These are phyloP conservation scores for Chelidonichthys spinosus DNA, from an alignment of 2,797 vertebrate genomes.

Conservation along the genomic window DNA sequence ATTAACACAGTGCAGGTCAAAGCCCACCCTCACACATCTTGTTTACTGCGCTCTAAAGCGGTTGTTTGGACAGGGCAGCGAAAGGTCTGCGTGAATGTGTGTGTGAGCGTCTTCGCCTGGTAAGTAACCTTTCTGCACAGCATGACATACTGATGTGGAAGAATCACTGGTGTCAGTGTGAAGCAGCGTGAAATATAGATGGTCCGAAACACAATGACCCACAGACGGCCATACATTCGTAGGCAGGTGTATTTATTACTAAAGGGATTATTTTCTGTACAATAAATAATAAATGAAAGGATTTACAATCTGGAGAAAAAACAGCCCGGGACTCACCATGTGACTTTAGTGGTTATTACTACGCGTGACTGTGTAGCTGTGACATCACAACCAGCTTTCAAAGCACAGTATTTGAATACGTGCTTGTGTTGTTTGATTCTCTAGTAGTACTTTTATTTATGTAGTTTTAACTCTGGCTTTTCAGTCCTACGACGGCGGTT, in stretches of 20 bases:
- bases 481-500: too few species aligned
- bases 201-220: conserved; percentile 3
- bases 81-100: conserved; percentile 5
- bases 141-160: conserved; percentile 7
- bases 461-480: too few species aligned
- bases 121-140: conserved; percentile 6
- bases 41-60: conserved; percentile 43
- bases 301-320: not conserved
- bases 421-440: too few species aligned
- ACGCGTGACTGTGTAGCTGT: too few species aligned
- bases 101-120: not conserved
- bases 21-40: conserved; percentile 39
- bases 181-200: conserved; percentile 23
- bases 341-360: too few species aligned
- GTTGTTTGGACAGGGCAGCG: conserved; percentile 37
- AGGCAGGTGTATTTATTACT: too few species aligned
- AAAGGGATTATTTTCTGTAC: too few species aligned
- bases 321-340: too few species aligned
- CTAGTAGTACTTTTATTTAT: too few species aligned
- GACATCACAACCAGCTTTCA: too few species aligned
- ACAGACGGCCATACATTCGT: not conserved
- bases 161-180: conserved; percentile 16
- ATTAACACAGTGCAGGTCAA: conserved; percentile 49
- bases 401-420: too few species aligned
- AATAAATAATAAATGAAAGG: not conserved